Percentiles rank a stretch among this genome's conserved stretches.
phyloP scores from a whole-genome alignment of 2,113 vertebrate genomes.

The Willisornis vidua region DNA sequence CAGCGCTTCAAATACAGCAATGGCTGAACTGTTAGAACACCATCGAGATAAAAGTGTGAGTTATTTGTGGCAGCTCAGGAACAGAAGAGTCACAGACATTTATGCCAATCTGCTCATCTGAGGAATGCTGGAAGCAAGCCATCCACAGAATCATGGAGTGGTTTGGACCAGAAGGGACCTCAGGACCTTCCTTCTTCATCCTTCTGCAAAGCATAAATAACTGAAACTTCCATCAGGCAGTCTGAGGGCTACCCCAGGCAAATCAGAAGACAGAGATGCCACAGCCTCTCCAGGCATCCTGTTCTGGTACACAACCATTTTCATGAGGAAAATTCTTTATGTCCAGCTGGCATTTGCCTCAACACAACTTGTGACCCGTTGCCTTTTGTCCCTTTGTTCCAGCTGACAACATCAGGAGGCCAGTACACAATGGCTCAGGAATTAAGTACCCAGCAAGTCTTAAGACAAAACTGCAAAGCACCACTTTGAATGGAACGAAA shows the following conservation, averaged over 20 bases:
- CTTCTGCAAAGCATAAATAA: neutral
- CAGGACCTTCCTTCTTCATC: neutral
- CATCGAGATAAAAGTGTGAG: neutral
- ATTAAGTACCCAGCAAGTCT: neutral
- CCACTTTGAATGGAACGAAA: neutral
- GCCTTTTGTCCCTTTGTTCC: neutral
- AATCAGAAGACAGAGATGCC: neutral
- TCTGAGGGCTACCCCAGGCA: neutral
- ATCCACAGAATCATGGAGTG: neutral
- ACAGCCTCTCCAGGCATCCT: neutral
- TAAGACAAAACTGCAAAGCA: neutral
- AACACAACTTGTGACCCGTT: neutral
- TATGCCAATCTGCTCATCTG: neutral
- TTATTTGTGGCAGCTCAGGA: conserved; percentile 21
- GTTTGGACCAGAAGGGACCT: neutral
- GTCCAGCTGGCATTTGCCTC: neutral
- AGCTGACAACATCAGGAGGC: neutral
- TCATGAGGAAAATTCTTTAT: neutral
- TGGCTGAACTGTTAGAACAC: neutral
- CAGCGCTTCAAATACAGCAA: neutral
- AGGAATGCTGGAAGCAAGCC: conserved; percentile 10
- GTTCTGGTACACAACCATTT: neutral
- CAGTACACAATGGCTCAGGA: neutral
- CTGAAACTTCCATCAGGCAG: neutral
- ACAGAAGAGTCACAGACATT: neutral